Base-by-base conservation (phyloP, 2,888 invertebrate genomes). In the Gibbula magus region DNA sequence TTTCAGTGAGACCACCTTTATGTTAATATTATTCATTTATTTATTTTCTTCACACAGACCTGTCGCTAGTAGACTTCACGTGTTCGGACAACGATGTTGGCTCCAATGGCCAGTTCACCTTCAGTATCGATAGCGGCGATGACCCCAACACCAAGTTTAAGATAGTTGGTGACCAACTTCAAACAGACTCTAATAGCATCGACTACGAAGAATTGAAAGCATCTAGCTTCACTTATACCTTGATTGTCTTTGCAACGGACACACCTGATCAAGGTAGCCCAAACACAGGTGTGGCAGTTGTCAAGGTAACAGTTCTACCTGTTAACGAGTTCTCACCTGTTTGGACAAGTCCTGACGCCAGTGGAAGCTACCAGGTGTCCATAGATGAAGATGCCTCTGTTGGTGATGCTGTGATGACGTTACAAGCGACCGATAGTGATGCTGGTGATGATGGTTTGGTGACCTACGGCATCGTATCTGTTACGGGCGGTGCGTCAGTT, bases 231-330 rank as follows among this genome's bases (percentile, higher is more conserved):
- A 53, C 39, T 16, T 75, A 53, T 32, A 75, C 54, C 20, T 10
- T 75, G 54, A 20, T 75, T 5, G n/a, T 75, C 35, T 54, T 32
- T 29, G 75, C 53, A 54, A 39, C 39, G 5, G 75, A 75, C 75
- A 54, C 18, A 10, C 75, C 75, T 7, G 35, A 25, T 8, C n/a
- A 75, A 8, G 75, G 75, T 5, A 54, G 4, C 4, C 54, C 75
- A 1, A 75, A 75, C 20, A 75, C 75, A 29, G 75, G 75, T 16
- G 32, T 29, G 1, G 53, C 75, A 18, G 32, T 75, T n/a, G 54
- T 75, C 16, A 29, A 20, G 7, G 75, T 75, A 7, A 75, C 25
- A 10, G 75, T 75, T 18, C 13, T 20, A 1, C 35, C 75, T 3
- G 18, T 32, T n/a, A 75, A 75, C 13, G 75, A 75, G 35, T 54